Evolutionary conservation across 2,888 invertebrate genomes (phyloP), one percentile per base, ranked within the genome.

Genomic region (Pycnomerus fuliginosus): DNA sequence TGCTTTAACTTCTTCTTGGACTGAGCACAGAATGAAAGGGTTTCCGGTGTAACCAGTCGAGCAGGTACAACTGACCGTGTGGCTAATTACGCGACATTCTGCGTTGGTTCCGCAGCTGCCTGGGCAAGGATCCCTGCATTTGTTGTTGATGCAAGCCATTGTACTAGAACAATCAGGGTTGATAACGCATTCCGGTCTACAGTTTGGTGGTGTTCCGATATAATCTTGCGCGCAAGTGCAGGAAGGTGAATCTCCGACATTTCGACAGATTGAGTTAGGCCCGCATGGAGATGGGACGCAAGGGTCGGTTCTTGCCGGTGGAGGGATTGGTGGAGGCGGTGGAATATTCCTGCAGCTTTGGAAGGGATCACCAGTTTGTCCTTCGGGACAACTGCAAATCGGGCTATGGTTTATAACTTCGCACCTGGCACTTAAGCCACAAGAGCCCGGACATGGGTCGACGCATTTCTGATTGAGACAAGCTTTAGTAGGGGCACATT

Each of bases 241-340:
- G 11, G 84, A 80, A 28, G 89, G 82, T 58, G 77, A 77, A 29
- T 78, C 81, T 39, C 84, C 82, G 38, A 78, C 72, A 48, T 79
- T 77, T 55, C 82, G 74, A 63, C 91, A 91, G 50, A 83, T 73
- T 2, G 90, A 79, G 67, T 90, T 89, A 1, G 88, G 85, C 44
- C 91, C 90, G 72, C 91, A 91, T 1, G 90, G 90, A 23, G 85
- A 83, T 43, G 87, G 87, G 46, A 76, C 74, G 62, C 91, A 91
- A 4, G 86, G 86, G 65, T 83, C 72, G 60, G 73, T 54, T 56
- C 57, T 56, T 16, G 69, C 56, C 45, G 62, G 60, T 62, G 70
- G 65, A 23, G 68, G 65, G 60, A 70, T 52, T 22, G 64, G 63
- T 23, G 70, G 65, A 62, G 68, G 58, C 47, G 68, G 69, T 61